Evolutionary conservation across 2,888 invertebrate genomes (phyloP), one percentile per base, ranked within the genome.

Genomic region (Dione juno): DNA sequence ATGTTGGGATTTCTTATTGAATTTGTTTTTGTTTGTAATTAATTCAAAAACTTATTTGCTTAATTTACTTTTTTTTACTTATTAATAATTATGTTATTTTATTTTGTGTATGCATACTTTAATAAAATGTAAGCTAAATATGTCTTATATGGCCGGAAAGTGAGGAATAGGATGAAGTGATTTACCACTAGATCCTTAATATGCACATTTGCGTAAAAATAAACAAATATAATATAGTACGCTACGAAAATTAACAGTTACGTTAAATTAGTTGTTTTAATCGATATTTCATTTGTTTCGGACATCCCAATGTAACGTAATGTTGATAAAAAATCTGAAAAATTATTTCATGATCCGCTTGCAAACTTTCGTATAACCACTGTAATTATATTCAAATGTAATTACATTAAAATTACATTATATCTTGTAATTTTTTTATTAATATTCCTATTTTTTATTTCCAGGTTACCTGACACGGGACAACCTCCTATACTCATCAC

Each of bases 391-490:
- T 14, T 28, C n/a, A 3, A 54, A n/a, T 53, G 28, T 53, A 28
- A 19, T 52, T 52, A 3, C 19, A 45, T 21, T 28, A 14, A 7
- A 28, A 45, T 61, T 5, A 13, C 50, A 41, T 16, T 59, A 43
- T 35, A 13, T 48, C 16, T 35, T 65, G 57, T 67, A 45, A 65
- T 43, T 57, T 43, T 72, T 9, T 28, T 53, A 35, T 61, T 19
- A 69, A 53, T 57, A 41, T 21, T 6, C 35, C 21, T 1, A 65
- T 28, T 48, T 37, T 66, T 53, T 43, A 43, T 43, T 76, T 93
- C 43, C 92, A 95, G 95, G 85, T 94, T 95, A 88, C 94, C 95
- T 84, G 95, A 95, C 88, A 94, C 94, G 58, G 95, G 94, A 64
- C 94, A 95, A 79, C 93, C 93, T 78, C 91, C 92, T 74, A 94